A percentile compares a stretch with the other conserved stretches of the same genome.
Conservation (phyloP, 2,888 invertebrate species). For the Thalpophila matura region DNA sequence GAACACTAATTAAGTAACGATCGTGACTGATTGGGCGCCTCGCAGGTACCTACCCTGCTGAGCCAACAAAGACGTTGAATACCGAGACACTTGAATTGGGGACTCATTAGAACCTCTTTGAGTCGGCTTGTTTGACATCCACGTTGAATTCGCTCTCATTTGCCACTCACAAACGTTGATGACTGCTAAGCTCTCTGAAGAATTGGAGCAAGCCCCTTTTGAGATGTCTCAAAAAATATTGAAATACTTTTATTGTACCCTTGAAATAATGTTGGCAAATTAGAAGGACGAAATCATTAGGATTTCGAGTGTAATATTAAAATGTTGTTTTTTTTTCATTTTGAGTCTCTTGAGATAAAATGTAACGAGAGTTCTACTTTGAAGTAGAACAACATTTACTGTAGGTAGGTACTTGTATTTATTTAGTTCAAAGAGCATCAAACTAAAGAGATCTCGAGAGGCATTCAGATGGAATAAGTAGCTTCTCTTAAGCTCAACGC, state of each 20-base stretch:
- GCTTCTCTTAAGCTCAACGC: constrained; percentile 29
- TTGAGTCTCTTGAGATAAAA: constrained; percentile 11
- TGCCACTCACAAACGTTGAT: constrained; percentile 72
- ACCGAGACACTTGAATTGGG: constrained; percentile 69
- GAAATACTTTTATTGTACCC: constrained; percentile 52
- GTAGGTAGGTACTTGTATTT: constrained; percentile 20
- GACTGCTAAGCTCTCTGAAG: constrained; percentile 65
- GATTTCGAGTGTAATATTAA: constrained; percentile 45
- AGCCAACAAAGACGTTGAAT: constrained; percentile 63
- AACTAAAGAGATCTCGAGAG: constrained; percentile 23
- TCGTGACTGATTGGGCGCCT: constrained; percentile 56
- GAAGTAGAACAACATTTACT: constrained; percentile 24
- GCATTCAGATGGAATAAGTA: constrained; percentile 36
- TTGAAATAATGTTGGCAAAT: constrained; percentile 56
- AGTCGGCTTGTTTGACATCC: constrained; percentile 74
- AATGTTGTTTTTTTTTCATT: constrained; percentile 28
- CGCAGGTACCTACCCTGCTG: constrained; percentile 54
- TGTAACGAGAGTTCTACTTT: constrained; percentile 23
- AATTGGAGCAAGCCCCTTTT: constrained; percentile 68
- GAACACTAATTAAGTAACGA: constrained; percentile 58
- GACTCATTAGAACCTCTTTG: constrained; percentile 76
- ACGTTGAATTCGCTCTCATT: constrained; percentile 73
- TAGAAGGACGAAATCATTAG: constrained; percentile 53
- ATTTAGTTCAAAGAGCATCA: constrained; percentile 25
- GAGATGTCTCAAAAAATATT: constrained; percentile 52